Base-by-base conservation (phyloP, 2,797 vertebrate species). In the Heliangelus exortis region DNA sequence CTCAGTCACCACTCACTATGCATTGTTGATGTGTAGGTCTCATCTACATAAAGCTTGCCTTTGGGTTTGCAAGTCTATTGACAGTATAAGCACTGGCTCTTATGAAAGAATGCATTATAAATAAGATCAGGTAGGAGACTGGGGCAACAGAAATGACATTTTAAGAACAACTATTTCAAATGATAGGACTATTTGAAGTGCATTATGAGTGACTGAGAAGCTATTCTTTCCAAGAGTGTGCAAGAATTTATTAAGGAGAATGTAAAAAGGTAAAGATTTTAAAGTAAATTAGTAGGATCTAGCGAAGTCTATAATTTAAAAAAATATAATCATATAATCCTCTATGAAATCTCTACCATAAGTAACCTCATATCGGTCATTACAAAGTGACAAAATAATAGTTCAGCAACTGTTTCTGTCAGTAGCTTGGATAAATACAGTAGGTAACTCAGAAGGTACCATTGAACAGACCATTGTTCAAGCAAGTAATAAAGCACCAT, bases 401-500 rank as follows among this genome's bases (percentile, higher is more conserved):
- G 53, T 59, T 86, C 33, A 61, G 63, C 28, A 93, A 92, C 93
- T 85, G 66, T 61, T 39, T 84, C 87, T 93, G 79, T 89, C 92
- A 92, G 84, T 89, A 90, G 36, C 77, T 36, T 79, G 89, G 69
- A 96, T 25, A 93, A 92, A 96, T 77, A 92, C 41, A 89, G 75
- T 7, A 87, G 90, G 76, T 95, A 95, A 95, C 69, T 85, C 15
- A 2, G 63, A 87, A 90, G 72, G 73, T 89, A 94, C 39, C 39
- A 41, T 14, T 41, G 13, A 95, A 66, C n/a, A 19, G 0, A 89
- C 80, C 62, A 66, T 96, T 96, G 93, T 92, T 87, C 90, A 95
- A 89, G 80, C 23, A 83, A 93, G 80, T 93, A 94, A 95, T 86
- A 93, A 96, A 82, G 85, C 62, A 86, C 69, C 57, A 55, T 95